phyloP scores from a whole-genome alignment of 2,113 vertebrate species.

The Sardina pilchardus region DNA sequence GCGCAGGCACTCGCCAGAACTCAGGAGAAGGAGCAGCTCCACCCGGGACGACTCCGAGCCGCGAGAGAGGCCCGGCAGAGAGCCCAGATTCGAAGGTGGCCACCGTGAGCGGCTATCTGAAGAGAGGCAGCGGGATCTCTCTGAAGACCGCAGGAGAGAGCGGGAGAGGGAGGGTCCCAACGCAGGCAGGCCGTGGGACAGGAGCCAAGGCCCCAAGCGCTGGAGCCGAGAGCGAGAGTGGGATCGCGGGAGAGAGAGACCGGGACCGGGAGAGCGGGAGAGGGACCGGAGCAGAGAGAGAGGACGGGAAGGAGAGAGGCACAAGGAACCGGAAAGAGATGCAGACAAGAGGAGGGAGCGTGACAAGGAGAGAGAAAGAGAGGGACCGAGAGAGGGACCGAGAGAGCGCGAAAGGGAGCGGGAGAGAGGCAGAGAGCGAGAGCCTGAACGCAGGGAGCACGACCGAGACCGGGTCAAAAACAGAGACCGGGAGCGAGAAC shows the following conservation, averaged over 20 bases:
- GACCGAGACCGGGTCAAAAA: conserved; percentile 56
- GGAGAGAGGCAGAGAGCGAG: conserved; percentile 46
- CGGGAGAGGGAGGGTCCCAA: conserved; percentile 68
- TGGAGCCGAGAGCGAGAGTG: conserved; percentile 56
- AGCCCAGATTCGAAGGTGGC: conserved; percentile 75
- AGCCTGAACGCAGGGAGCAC: conserved; percentile 51
- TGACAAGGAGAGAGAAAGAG: conserved; percentile 47
- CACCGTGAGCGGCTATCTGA: conserved; percentile 77
- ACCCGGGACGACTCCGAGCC: conserved; percentile 68
- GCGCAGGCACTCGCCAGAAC: conserved; percentile 73
- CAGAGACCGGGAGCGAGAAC: conserved; percentile 48
- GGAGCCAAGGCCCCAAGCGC: conserved; percentile 54
- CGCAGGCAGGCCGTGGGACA: conserved; percentile 56
- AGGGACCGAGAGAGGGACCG: conserved; percentile 1
- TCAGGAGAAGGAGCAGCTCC: conserved; percentile 77
- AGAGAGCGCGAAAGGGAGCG: conserved; percentile 38
- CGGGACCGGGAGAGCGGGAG: conserved; percentile 52
- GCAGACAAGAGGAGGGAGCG: conserved; percentile 42
- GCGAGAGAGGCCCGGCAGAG: conserved; percentile 72
- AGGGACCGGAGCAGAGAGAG: conserved; percentile 47
- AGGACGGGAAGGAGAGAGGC: conserved; percentile 9
- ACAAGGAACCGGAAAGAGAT: conserved; percentile 13
- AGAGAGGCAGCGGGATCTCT: conserved; percentile 73
- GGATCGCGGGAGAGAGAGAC: conserved; percentile 35
- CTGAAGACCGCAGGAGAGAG: conserved; percentile 84